Evolutionary conservation across 64 coral and sea anemone genomes (phyloP).

Genomic region (Cladopsammia gracilis): DNA sequence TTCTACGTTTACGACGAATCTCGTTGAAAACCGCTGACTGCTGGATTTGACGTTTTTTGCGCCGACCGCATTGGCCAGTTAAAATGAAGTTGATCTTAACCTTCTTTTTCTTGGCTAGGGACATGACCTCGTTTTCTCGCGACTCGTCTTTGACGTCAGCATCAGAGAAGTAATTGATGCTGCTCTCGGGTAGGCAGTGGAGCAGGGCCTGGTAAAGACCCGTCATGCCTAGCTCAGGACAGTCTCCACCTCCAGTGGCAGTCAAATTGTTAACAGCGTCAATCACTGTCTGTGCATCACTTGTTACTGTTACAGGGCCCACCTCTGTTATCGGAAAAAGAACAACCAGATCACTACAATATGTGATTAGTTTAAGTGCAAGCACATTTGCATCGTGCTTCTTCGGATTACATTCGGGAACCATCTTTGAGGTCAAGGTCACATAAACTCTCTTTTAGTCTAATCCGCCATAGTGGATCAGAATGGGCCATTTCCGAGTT

Average conservation of each 20-base stretch:
- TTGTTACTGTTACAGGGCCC: slow-evolving; percentile 70
- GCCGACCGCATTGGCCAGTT: slow-evolving; percentile 33
- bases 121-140: slow-evolving; percentile 28
- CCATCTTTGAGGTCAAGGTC: too few species aligned
- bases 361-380: too few species aligned
- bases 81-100: slow-evolving; percentile 47
- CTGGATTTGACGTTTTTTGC: not conserved
- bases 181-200: slow-evolving; percentile 54
- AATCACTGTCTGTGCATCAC: slow-evolving; percentile 58
- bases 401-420: too few species aligned
- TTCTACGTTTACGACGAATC: slow-evolving; percentile 34
- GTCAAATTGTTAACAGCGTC: slow-evolving; percentile 54
- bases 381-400: too few species aligned
- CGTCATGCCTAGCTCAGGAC: slow-evolving; percentile 74
- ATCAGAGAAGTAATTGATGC: slow-evolving; percentile 71
- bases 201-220: slow-evolving; percentile 69
- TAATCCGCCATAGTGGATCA: too few species aligned
- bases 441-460: too few species aligned
- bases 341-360: not conserved
- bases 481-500: too few species aligned
- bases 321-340: slow-evolving; percentile 26
- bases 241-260: slow-evolving; percentile 65
- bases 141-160: slow-evolving; percentile 53
- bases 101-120: slow-evolving; percentile 56
- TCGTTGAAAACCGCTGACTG: not conserved